Evolutionary conservation across 2,113 vertebrate genomes (phyloP).

Genomic region (Phyllostomus discolor): DNA sequence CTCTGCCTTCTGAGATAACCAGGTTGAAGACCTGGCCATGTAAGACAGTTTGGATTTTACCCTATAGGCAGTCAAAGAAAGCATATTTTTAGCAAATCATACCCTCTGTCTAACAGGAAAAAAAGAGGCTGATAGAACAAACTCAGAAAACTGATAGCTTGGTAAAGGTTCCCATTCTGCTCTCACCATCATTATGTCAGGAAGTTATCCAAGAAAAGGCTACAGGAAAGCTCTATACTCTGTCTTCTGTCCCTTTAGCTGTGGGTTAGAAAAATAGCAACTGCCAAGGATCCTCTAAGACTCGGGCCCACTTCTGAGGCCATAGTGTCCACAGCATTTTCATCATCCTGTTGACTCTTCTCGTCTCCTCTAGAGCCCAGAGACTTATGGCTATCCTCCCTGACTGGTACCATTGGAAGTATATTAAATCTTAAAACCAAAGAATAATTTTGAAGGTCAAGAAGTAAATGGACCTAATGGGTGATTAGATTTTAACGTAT

Average conservation of each 20-base stretch:
- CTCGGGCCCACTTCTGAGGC: not conserved
- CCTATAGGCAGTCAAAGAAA: not conserved
- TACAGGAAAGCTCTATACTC: not conserved
- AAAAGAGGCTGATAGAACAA: not conserved
- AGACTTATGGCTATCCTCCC: not conserved
- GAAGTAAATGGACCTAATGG: not conserved
- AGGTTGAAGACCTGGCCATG: not conserved
- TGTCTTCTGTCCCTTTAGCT: not conserved
- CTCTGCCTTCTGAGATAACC: not conserved
- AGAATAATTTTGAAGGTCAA: not conserved
- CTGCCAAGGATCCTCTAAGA: not conserved
- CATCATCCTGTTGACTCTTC: not conserved
- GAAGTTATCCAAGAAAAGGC: not conserved
- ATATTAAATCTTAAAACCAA: not conserved
- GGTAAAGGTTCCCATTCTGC: not conserved
- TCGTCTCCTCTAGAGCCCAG: not conserved
- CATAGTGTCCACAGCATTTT: not conserved
- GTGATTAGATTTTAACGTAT: not conserved
- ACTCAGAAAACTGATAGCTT: not conserved
- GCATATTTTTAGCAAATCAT: not conserved
- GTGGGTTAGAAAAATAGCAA: not conserved
- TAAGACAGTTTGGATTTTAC: not conserved
- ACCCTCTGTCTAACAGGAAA: not conserved
- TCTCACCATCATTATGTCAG: not conserved
- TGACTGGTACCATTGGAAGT: not conserved